Evolutionary conservation across 2,113 vertebrate species (phyloP).

Genomic region (Acanthochromis polyacanthus): DNA sequence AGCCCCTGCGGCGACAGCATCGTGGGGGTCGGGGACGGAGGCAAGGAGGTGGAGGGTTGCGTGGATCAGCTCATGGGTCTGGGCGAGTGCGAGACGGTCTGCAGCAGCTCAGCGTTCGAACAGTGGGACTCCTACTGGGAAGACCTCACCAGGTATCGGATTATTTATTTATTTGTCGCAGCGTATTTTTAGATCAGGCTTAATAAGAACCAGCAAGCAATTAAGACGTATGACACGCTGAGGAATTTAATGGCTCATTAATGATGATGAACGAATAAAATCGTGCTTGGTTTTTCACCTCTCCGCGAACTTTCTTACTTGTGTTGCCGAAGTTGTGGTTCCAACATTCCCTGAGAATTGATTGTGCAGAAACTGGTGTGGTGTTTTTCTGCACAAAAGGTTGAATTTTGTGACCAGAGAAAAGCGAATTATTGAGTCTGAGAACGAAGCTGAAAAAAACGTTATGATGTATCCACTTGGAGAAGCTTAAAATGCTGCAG

Average conservation of each 20-base stretch:
- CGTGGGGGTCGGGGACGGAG: constrained; percentile 91
- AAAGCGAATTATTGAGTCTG: too few species aligned
- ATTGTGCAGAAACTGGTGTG: too few species aligned
- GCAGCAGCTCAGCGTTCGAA: constrained; percentile 93
- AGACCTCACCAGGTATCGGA: constrained; percentile 91
- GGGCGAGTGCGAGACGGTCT: constrained; percentile 89
- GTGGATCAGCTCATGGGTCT: constrained; percentile 92
- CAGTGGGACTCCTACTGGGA: constrained; percentile 99
- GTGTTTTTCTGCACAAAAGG: too few species aligned
- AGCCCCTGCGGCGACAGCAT: constrained; percentile 92
- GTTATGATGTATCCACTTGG: too few species aligned
- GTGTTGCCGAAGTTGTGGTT: too few species aligned
- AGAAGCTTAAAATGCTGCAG: too few species aligned
- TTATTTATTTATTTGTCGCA: constrained; percentile 30
- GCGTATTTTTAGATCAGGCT: constrained; percentile 14
- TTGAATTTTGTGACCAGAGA: too few species aligned
- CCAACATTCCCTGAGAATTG: too few species aligned
- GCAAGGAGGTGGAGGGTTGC: constrained; percentile 91
- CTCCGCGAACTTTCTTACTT: neutral
- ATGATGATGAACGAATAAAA: neutral
- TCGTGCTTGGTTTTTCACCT: neutral
- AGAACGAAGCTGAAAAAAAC: too few species aligned
- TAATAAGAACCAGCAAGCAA: neutral
- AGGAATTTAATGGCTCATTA: neutral
- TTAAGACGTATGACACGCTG: constrained; percentile 3